Base-by-base conservation (phyloP, 2,888 invertebrate species). In the Onthophagus sagittarius region DNA sequence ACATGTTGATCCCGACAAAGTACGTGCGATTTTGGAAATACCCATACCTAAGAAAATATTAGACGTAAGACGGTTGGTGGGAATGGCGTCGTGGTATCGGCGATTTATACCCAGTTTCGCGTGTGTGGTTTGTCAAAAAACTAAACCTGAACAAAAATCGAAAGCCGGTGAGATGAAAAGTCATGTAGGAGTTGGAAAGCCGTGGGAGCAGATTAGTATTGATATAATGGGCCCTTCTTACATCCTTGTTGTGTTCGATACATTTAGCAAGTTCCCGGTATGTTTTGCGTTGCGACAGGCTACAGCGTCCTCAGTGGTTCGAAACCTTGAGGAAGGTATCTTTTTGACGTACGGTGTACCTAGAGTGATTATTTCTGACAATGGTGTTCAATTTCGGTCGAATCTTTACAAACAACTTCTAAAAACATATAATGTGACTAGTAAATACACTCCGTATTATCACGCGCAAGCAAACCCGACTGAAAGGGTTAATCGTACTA, bases 301-400 rank as follows among this genome's bases (percentile, higher is more conserved):
- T 13, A 78, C 78, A 2, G 75, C 78, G 0, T 33, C 2, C 2
- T 13, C 62, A 5, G 62, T 80, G 2, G 70, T 72, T 2, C 65
- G 72, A 39, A 53, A 69, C 15, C 63, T 80, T 7, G 78, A 79
- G 69, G 76, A 79, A 6, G 15, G 76, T 9, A 76, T 80, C 0
- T 80, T 81, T 63, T 71, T 77, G 11, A 23, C 77, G 5, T 82
- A 79, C 75, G 80, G 79, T 5, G 78, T 79, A 15, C 79, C 79
- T 0, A 74, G 77, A 71, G 67, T 31, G 0, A 33, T 79, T 4
- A 78, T 79, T 14, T 73, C 74, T n/a, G 80, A 82, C 69, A 82
- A 81, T 74, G 80, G 81, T 0, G 71, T 71, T 5, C 79, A 80
- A 70, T 81, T 79, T 73, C 63, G 71, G 2, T 33, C 77, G 0